Evolutionary conservation across 2,888 invertebrate species (phyloP), one percentile per base, ranked within the genome.

Genomic region (Liopterus haemorrhoidalis): DNA sequence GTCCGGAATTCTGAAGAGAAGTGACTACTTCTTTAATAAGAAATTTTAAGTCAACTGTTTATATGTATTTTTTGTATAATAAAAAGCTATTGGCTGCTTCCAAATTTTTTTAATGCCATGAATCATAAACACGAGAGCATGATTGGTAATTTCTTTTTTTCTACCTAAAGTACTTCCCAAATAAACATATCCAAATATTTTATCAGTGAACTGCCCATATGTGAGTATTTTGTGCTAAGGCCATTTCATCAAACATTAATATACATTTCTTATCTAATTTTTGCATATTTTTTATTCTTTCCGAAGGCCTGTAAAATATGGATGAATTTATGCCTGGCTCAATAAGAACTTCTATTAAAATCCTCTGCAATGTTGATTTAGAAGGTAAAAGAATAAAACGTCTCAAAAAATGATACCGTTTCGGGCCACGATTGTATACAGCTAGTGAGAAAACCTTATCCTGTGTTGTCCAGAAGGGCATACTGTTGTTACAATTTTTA

Each of bases 61-160:
- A 20, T 33, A 33, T 15, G 18, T 5, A 33, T 33, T 9, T 33
- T 33, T 33, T 5, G 33, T 18, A 33, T 20, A 33, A 5, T 12
- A 15, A 28, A 11, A 28, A n/a, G 28, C 28, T 6, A 28, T 28
- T 6, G 4, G 28, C 12, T 28, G 28, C n/a, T 28, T 28, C 28
- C 28, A 28, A n/a, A n/a, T n/a, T n/a, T n/a, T n/a, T n/a, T n/a
- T n/a, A n/a, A n/a, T n/a, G n/a, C n/a, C n/a, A n/a, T n/a, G n/a
- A n/a, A n/a, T n/a, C 4, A 33, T n/a, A 33, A 33, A 33, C 5
- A 33, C 33, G 9, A 33, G 4, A 5, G 33, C 33, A 33, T 33
- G 33, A 33, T 33, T 18, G n/a, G 33, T 21, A n/a, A 33, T 33
- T 33, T 33, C 33, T n/a, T 18, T 33, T 18, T 33, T 33, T 18